Evolutionary conservation across 2,888 invertebrate species (phyloP), one percentile per base, ranked within the genome.

Genomic region (Dexiosoma caninum): DNA sequence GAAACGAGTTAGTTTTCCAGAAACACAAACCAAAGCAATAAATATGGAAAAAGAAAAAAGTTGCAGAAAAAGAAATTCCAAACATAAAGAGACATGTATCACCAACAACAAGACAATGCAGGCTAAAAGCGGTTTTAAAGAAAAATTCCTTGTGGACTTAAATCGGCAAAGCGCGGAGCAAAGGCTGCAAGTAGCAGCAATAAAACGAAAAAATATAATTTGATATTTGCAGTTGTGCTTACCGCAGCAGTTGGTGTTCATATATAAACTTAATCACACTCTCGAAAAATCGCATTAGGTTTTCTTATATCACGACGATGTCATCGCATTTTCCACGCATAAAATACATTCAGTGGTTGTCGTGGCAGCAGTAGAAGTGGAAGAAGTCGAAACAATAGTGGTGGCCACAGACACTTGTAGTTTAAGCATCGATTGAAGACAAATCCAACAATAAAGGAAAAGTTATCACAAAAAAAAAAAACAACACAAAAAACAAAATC

Each of bases 221-320:
- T 46, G 51, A 40, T 32, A 60, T 51, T 69, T 37, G 62, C 30
- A 59, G 42, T 64, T 64, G 62, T 64, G 12, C 46, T 37, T 19
- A 55, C 53, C 53, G 62, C 57, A n/a, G 30, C 21, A 42, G 32
- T 66, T 55, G 71, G 40, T 82, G 86, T 88, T 87, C 86, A 88
- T 90, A 90, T 89, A 90, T 88, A 89, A 88, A 87, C 86, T 86
- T 87, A 88, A 87, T 84, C 86, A 84, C 82, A 78, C 84, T 84
- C 84, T 86, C 86, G 86, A 86, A 87, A 88, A 85, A 83, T 87
- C 86, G 88, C 90, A 90, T 89, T 89, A 88, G 86, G 87, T 87
- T 86, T 89, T 88, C 87, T 84, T 86, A 86, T 88, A 88, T 86
- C 89, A 87, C 85, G 86, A 84, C 87, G 88, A 88, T 87, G 88